Evolutionary conservation across 2,113 vertebrate species (phyloP), one percentile per base, ranked within the genome.

Genomic region (Bungarus multicinctus): DNA sequence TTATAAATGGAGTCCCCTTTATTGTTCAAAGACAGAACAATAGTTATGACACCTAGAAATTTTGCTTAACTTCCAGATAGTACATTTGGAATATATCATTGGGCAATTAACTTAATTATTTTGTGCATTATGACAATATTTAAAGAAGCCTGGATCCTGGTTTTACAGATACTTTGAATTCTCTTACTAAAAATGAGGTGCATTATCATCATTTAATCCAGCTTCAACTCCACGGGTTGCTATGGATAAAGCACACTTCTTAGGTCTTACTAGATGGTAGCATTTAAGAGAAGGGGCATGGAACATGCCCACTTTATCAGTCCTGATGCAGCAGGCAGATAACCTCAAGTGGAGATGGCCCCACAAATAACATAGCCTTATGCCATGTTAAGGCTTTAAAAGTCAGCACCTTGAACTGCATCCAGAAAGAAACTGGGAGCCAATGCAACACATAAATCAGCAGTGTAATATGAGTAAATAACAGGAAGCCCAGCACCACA

Each of bases 131-230:
- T 92, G 93, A 87, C 97, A 27, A 64, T 94, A 57, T 95, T 58
- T 97, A 92, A 9, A 69, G 93, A 95, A 97, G 97, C 14, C 91
- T 93, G 39, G 96, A 95, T 58, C 94, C 95, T 10, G 91, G 91
- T 95, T 93, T 98, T 97, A 3, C 4, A 57, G 64, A 97, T 97
- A 97, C 87, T 93, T 96, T 93, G 1, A 96, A 85, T 45, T 95
- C 89, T 85, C 95, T 94, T 55, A 74, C 81, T 22, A 93, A 34
- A 93, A 91, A 91, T 89, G 89, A 10, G 60, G 87, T 74, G 60
- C 85, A 94, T 92, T 98, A 92, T 98, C 97, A 96, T 97, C 97
- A 96, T 97, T 97, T 93, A 89, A 55, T 89, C 45, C 96, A 47
- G 97, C 95, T 94, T 96, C 95, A 23, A 97, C 58, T 0, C 92